Percentiles rank a stretch among this genome's conserved stretches.
phyloP scores from a whole-genome alignment of 1,140 invertebrate species.

The Meloidogyne floridensis region DNA sequence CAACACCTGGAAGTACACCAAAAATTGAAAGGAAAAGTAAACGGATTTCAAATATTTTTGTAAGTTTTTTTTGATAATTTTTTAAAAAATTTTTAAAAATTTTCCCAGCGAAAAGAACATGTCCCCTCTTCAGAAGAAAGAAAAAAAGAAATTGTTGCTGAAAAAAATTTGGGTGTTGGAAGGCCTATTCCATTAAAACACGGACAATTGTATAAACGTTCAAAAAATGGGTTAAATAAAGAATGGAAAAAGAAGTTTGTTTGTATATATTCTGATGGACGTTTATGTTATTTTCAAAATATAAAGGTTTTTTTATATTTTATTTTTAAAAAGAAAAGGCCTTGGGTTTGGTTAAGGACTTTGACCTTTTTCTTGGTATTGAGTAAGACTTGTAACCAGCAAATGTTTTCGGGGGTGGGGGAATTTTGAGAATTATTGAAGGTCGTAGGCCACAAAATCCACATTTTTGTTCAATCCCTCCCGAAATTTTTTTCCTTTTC shows the following conservation, averaged over 20 bases:
- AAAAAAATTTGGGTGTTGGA: slow-evolving; percentile 77
- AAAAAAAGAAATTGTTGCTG: slow-evolving; percentile 31
- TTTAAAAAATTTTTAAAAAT: not conserved
- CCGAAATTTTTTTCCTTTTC: no score
- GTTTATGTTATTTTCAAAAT: slow-evolving; percentile 91
- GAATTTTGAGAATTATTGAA: no score
- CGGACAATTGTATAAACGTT: slow-evolving; percentile 92
- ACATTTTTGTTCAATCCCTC: no score
- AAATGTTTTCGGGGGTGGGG: no score
- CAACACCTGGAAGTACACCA: slow-evolving; percentile 36
- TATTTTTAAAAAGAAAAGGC: not conserved
- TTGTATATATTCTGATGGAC: slow-evolving; percentile 78
- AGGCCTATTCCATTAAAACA: slow-evolving; percentile 93
- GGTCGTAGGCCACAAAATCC: no score
- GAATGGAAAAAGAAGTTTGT: slow-evolving; percentile 99
- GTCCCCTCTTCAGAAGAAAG: slow-evolving; percentile 34
- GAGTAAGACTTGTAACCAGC: no score
- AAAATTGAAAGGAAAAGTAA: slow-evolving; percentile 43
- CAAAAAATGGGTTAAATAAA: slow-evolving; percentile 89
- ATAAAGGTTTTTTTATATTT: slow-evolving; percentile 77
- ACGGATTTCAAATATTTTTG: slow-evolving; percentile 44
- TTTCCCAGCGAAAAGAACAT: slow-evolving; percentile 28
- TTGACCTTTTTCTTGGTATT: no score
- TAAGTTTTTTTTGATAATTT: slow-evolving; percentile 1
- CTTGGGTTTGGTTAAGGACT: no score